Evolutionary conservation across 2,797 vertebrate species (phyloP).

Genomic region (Scarus forsteni): DNA sequence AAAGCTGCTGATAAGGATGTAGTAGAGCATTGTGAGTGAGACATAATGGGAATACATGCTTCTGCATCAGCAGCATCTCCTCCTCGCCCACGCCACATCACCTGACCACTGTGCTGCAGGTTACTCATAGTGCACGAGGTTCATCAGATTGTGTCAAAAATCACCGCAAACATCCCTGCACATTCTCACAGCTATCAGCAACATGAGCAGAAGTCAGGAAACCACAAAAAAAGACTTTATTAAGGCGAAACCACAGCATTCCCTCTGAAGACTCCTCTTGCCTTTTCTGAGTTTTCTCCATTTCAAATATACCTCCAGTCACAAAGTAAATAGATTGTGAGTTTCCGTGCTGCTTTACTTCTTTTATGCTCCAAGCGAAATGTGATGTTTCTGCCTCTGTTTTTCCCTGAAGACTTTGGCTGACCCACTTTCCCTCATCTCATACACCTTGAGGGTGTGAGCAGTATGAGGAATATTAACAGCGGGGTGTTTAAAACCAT

Average conservation of each 20-base stretch:
- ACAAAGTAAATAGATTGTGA: constrained; percentile 78
- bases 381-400: constrained; percentile 67
- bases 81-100: constrained; percentile 13
- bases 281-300: constrained; percentile 51
- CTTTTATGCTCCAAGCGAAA: constrained; percentile 71
- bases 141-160: constrained; percentile 46
- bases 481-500: constrained; percentile 66
- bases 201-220: constrained; percentile 14
- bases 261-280: constrained; percentile 37
- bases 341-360: constrained; percentile 67
- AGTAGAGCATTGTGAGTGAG: constrained; percentile 13
- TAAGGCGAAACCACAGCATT: constrained; percentile 41
- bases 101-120: constrained; percentile 20
- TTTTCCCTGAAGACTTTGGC: constrained; percentile 72
- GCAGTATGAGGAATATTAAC: constrained; percentile 70
- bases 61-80: constrained; percentile 17
- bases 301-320: constrained; percentile 70
- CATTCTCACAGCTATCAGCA: constrained; percentile 34
- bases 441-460: constrained; percentile 64
- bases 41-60: constrained; percentile 25
- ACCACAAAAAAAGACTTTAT: constrained; percentile 24
- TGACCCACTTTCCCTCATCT: constrained; percentile 81
- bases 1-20: constrained; percentile 18
- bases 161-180: neutral
- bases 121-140: constrained; percentile 23